Conservation (phyloP, 1,140 invertebrate species). For the Achatina immaculata region DNA sequence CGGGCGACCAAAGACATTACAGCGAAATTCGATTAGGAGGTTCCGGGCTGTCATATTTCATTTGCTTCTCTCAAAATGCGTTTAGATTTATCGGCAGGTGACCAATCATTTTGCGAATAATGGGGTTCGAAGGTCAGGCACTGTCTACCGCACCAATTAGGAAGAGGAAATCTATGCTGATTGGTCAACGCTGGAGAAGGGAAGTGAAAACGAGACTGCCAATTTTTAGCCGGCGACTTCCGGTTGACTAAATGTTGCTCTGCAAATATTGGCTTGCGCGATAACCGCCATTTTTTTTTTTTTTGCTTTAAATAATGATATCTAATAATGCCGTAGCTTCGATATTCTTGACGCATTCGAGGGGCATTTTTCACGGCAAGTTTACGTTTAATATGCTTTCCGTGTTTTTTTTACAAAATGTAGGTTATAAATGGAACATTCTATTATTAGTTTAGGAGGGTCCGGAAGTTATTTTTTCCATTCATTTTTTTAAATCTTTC, state of each 20-base stretch:
- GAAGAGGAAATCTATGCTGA: constrained; percentile 22
- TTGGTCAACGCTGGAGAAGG: constrained; percentile 26
- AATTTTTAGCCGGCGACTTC: constrained; percentile 14
- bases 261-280: constrained; percentile 26
- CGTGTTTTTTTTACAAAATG: too few species aligned
- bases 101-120: constrained; percentile 37
- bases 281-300: not conserved
- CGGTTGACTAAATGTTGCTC: constrained; percentile 13
- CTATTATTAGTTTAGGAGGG: too few species aligned
- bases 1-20: constrained; percentile 26
- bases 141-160: constrained; percentile 29
- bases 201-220: constrained; percentile 16
- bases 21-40: constrained; percentile 32
- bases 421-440: too few species aligned
- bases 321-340: too few species aligned
- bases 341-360: too few species aligned
- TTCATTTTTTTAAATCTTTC: too few species aligned
- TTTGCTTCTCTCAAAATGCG: constrained; percentile 15
- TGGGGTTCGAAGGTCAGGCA: constrained; percentile 25
- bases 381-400: too few species aligned
- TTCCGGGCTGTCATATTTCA: constrained; percentile 34
- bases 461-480: too few species aligned
- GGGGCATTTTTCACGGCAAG: too few species aligned
- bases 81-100: constrained; percentile 26
- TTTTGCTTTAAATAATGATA: not conserved